Base-by-base conservation (phyloP, 2,888 invertebrate genomes). In the Halictus quadricinctus region DNA sequence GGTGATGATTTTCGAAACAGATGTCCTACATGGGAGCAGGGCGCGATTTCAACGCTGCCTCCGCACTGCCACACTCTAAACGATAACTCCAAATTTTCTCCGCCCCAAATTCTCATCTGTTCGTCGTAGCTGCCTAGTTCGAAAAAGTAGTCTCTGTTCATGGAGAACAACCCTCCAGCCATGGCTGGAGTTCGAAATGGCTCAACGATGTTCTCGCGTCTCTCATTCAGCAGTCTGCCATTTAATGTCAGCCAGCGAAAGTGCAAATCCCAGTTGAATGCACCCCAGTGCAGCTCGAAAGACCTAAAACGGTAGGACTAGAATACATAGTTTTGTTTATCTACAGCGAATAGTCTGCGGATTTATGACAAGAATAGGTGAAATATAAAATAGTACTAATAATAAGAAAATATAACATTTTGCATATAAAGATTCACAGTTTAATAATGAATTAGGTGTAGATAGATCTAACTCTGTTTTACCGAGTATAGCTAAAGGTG, bases 61-160 rank as follows among this genome's bases (percentile, higher is more conserved):
- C 99, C 99, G 91, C 99, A 99, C 93, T 98, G 98, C 99, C 99
- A 99, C 0, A 98, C 98, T 88, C 99, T 96, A 95, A 99, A 99
- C 0, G 99, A 99, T 94, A 99, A 96, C 95, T 99, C 99, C 58
- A 99, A 96, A 95, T 99, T 99, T 95, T 99, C 99, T 0, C 99
- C 99, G 7, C 99, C 99, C 99, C 99, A 99, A 85, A 99, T 98
- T 90, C 97, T 96, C 97, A 97, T 97, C 66, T 96, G 91, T 41
- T 96, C 96, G 88, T 97, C 97, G 89, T 97, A 97, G 12, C 96
- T 96, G 0, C 99, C 99, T 25, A 98, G 95, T 87, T 98, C 96
- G 95, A 97, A 98, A 93, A 99, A 99, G 90, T 98, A 97, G 76
- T 97, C 96, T 90, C 96, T 96, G 89, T 98, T 96, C 86, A 99